A percentile compares a stretch with the other conserved stretches of the same genome.
phyloP scores from a whole-genome alignment of 2,113 vertebrate species.

The Puffinus mauretanicus region DNA sequence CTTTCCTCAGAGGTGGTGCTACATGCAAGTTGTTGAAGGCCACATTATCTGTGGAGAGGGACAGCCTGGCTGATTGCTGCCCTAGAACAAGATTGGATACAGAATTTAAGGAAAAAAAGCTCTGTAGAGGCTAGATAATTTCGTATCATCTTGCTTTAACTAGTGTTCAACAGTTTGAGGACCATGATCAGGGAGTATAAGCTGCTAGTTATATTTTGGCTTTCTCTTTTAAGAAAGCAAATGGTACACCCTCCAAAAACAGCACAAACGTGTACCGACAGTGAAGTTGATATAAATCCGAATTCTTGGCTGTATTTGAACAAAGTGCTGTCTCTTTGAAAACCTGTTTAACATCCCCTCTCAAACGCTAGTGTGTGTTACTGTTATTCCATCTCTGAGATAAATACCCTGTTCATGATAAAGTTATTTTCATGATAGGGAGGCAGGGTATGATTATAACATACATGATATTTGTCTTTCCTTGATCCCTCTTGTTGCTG shows the following conservation, averaged over 20 bases:
- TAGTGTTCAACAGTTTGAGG: background rate
- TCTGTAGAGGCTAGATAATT: background rate
- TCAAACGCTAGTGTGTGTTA: background rate
- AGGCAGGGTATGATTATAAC: background rate
- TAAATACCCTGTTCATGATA: background rate
- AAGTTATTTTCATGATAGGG: background rate
- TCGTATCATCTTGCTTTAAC: background rate
- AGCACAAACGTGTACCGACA: background rate
- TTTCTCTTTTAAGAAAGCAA: background rate
- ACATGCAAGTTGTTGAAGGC: background rate
- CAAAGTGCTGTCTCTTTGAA: background rate
- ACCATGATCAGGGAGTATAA: background rate
- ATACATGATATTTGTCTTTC: background rate
- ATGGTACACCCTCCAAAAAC: background rate
- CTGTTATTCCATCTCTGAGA: background rate
- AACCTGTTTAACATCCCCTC: constrained; percentile 1
- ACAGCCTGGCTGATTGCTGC: background rate
- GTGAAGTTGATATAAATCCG: background rate
- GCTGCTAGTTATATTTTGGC: background rate
- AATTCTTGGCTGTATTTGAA: background rate
- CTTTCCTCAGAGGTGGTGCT: background rate
- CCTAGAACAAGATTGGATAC: background rate
- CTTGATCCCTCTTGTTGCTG: background rate
- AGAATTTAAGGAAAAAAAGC: background rate
- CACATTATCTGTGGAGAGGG: background rate